Evolutionary conservation across 30 jellyfish, hydroid and myxozoan genomes (phyloP).

Genomic region (Aurelia sp.): DNA sequence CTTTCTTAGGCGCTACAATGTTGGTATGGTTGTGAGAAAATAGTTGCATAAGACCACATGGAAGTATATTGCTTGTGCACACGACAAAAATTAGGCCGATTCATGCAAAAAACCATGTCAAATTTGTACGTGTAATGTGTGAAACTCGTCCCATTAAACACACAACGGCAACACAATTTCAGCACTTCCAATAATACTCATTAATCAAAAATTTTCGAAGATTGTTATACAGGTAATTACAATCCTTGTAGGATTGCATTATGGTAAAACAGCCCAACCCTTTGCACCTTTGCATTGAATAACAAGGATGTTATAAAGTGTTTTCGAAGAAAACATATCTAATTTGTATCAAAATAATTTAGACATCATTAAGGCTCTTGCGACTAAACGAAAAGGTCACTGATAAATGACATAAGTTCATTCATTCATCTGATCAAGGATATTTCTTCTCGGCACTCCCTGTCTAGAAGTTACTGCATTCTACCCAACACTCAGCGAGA

Average conservation of each 20-base stretch:
- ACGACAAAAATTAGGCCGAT: background rate
- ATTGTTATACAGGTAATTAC: background rate
- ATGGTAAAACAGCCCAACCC: constrained; percentile 20
- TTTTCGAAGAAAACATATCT: too few relatives aligned
- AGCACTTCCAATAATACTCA: background rate
- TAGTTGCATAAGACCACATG: too few relatives aligned
- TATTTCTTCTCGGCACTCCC: too few relatives aligned
- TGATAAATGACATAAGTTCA: too few relatives aligned
- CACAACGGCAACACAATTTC: constrained; percentile 15
- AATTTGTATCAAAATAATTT: too few relatives aligned
- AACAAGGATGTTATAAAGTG: constrained; percentile 24
- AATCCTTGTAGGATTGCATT: background rate
- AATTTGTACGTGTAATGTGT: constrained; percentile 4
- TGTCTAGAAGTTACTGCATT: too few relatives aligned
- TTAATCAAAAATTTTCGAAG: constrained; percentile 3
- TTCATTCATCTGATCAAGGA: too few relatives aligned
- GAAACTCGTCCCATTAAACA: constrained; percentile 12
- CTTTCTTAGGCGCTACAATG: too few relatives aligned
- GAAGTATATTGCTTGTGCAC: background rate
- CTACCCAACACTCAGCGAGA: too few relatives aligned
- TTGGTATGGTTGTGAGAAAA: too few relatives aligned
- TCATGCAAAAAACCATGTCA: background rate
- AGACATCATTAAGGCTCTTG: too few relatives aligned
- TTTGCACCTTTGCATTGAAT: background rate
- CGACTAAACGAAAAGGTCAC: too few relatives aligned